phyloP scores from a whole-genome alignment of 2,888 invertebrate genomes.

The Drosophila sordidula region DNA sequence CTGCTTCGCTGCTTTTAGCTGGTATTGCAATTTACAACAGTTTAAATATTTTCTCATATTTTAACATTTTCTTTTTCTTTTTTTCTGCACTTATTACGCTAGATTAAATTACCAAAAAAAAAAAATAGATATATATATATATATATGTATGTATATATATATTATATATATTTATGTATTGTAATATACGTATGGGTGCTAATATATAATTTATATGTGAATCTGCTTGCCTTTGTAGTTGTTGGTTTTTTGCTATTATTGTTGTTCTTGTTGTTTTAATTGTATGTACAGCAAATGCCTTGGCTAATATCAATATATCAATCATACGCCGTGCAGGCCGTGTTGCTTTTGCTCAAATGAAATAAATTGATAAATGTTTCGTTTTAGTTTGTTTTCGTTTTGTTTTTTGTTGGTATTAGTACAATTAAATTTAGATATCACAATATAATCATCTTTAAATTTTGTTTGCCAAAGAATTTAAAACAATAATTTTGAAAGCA shows the following conservation, averaged over 20 bases:
- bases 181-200: conserved; percentile 22
- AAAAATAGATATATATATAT: conserved; percentile 8
- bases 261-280: conserved; percentile 5
- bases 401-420: conserved; percentile 36
- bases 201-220: conserved; percentile 19
- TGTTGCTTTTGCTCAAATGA: conserved; percentile 29
- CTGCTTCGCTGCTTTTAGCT: conserved; percentile 42
- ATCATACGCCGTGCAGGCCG: conserved; percentile 40
- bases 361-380: conserved; percentile 21
- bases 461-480: conserved; percentile 51
- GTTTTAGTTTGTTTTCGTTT: conserved; percentile 6
- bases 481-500: conserved; percentile 26
- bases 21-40: conserved; percentile 44
- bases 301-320: conserved; percentile 61
- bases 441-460: conserved; percentile 71
- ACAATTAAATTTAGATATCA: conserved; percentile 72
- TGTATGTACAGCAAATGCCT: conserved; percentile 39
- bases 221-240: conserved; percentile 21
- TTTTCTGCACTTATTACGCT: conserved; percentile 7
- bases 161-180: conserved; percentile 5
- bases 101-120: conserved; percentile 14
- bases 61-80: not conserved
- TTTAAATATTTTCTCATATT: conserved; percentile 2
- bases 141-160: conserved; percentile 11
- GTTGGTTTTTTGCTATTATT: not conserved